Percentiles rank a stretch among this genome's conserved stretches.
These are phyloP conservation scores for Leptopilina boulardi DNA, from an alignment of 1,140 invertebrate genomes.

Conservation along the genomic window DNA sequence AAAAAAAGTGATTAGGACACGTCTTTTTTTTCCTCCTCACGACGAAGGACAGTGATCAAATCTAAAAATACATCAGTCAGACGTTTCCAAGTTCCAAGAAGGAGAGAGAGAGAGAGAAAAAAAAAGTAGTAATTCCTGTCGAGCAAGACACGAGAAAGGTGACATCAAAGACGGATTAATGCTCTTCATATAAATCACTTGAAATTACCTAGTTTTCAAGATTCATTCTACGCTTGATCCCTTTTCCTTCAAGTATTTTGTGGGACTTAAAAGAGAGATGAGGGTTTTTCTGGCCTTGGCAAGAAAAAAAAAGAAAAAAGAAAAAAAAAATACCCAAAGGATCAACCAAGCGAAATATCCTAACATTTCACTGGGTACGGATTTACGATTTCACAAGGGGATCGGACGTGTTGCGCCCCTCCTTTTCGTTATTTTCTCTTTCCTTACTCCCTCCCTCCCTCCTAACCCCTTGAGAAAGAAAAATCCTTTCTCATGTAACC, in stretches of 20 bases:
- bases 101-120: neutral
- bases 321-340: conserved; percentile 1
- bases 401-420: conserved; percentile 15
- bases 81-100: neutral
- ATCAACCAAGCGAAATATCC: conserved; percentile 25
- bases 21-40: too few species aligned
- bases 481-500: conserved; percentile 30
- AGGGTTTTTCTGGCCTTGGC: neutral
- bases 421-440: conserved; percentile 26
- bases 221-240: neutral
- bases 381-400: conserved; percentile 28
- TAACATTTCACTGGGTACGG: conserved; percentile 20
- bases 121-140: neutral
- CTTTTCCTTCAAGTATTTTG: neutral
- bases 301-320: neutral
- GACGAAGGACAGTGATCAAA: too few species aligned
- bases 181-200: conserved; percentile 7
- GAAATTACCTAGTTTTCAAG: conserved; percentile 16
- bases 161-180: neutral
- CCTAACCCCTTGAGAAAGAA: neutral
- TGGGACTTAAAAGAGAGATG: conserved; percentile 6
- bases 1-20: too few species aligned
- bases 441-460: too few species aligned
- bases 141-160: neutral
- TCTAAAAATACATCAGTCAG: too few species aligned